phyloP scores from a whole-genome alignment of 2,797 vertebrate species.

The Graptemys geographica region DNA sequence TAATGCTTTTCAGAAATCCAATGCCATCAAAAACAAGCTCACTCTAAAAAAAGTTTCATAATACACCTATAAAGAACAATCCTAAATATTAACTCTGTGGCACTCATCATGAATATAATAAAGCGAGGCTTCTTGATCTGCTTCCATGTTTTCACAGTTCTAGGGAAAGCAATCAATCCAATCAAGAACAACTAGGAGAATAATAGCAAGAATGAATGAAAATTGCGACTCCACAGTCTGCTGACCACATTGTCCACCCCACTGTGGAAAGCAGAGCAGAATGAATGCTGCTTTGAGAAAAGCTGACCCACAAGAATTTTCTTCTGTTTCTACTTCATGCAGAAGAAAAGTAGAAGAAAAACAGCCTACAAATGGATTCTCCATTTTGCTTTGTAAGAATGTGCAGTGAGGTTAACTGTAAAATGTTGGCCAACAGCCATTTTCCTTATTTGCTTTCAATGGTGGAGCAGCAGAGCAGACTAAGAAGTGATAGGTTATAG shows the following conservation, averaged over 20 bases:
- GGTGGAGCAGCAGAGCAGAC: neutral
- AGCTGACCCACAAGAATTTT: neutral
- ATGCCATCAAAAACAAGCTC: neutral
- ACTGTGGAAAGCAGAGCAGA: neutral
- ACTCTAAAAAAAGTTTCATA: neutral
- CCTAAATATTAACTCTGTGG: neutral
- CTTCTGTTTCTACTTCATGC: rapidly evolving
- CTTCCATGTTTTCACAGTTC: neutral
- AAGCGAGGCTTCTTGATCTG: neutral
- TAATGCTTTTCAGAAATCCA: neutral
- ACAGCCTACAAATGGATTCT: neutral
- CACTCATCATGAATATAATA: neutral
- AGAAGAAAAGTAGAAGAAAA: neutral
- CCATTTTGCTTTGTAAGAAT: neutral
- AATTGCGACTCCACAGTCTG: neutral
- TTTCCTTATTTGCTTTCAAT: neutral
- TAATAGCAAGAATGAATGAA: neutral
- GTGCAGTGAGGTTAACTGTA: neutral
- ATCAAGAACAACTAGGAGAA: neutral
- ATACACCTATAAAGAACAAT: neutral
- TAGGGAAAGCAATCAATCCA: neutral
- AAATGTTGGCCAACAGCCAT: neutral
- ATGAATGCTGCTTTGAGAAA: neutral
- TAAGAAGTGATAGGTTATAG: neutral
- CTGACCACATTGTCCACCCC: neutral